Evolutionary conservation across 2,797 vertebrate genomes (phyloP), one percentile per base, ranked within the genome.

Genomic region (Acanthurus leucopareius): DNA sequence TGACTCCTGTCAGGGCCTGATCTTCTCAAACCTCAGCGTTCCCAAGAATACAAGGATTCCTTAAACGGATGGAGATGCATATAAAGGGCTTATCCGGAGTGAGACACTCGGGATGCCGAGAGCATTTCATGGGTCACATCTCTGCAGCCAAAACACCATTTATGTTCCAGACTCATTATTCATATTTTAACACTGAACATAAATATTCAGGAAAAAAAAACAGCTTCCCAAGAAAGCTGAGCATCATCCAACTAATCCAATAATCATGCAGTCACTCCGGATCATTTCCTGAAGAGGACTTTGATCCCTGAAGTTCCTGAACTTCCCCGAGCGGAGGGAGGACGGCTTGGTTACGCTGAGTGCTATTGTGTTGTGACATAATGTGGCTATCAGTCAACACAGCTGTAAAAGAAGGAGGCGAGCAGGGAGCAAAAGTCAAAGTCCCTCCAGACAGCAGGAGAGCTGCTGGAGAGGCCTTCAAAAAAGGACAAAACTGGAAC

Each of bases 71-170:
- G 56, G 77, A 81, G 84, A 76, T 10, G 58, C 75, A 48, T 10
- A 58, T 85, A 79, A 87, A 78, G 66, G 35, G 83, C 66, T 90
- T 70, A 85, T 79, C 86, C 20, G 5, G 28, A 49, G 42, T 53
- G 4, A 77, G 72, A 87, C 65, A 42, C 56, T 44, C 65, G 45
- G 54, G 11, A 83, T 73, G 71, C 84, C 59, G 13, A 78, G 71
- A 13, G 0, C 15, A 22, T 32, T 28, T 16, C 49, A 56, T 15
- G 4, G 22, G 61, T 48, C 25, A 14, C 68, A 17, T 70, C 65
- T 40, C 60, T 61, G 42, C 59, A 51, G 75, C 71, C 70, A 69
- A 47, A 16, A 44, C 5, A 1, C 25, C n/a, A n/a, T n/a, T n/a
- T n/a, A n/a, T n/a, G n/a, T n/a, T n/a, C 9, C 64, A 57, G 35